These are phyloP conservation scores for Diabrotica undecimpunctata DNA, from an alignment of 1,140 invertebrate species.

Conservation along the genomic window DNA sequence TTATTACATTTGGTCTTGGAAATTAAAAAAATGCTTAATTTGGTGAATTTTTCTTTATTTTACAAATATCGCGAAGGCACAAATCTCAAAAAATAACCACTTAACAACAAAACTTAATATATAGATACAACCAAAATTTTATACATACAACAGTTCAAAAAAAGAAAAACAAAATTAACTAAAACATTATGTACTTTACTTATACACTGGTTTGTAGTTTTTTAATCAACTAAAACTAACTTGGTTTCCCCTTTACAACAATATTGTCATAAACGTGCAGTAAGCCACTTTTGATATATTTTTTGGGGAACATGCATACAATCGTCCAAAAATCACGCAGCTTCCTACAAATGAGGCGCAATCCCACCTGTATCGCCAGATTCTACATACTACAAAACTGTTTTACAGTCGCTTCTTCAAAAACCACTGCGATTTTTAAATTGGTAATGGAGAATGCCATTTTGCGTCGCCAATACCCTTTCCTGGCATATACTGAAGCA, in stretches of 20 bases:
- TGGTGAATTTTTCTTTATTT: conserved; percentile 37
- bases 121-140: conserved; percentile 11
- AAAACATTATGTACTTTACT: background rate
- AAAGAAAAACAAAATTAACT: background rate
- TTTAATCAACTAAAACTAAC: background rate
- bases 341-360: background rate
- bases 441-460: no score
- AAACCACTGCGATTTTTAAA: no score
- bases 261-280: conserved; percentile 9
- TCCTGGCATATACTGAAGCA: no score
- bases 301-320: conserved; percentile 3
- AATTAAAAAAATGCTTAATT: background rate
- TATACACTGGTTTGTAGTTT: conserved; percentile 1
- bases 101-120: conserved; percentile 35
- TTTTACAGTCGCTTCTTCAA: background rate
- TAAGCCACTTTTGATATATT: conserved; percentile 13
- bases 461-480: no score
- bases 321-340: background rate
- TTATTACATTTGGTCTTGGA: no score
- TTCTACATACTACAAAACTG: conserved; percentile 5
- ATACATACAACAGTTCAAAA: conserved; percentile 10
- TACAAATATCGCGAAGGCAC: conserved; percentile 46
- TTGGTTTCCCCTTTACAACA: conserved; percentile 8
- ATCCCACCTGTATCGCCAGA: background rate
- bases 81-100: conserved; percentile 44